Conservation (phyloP, 2,797 vertebrate genomes). For the Catostomus latipinnis region DNA sequence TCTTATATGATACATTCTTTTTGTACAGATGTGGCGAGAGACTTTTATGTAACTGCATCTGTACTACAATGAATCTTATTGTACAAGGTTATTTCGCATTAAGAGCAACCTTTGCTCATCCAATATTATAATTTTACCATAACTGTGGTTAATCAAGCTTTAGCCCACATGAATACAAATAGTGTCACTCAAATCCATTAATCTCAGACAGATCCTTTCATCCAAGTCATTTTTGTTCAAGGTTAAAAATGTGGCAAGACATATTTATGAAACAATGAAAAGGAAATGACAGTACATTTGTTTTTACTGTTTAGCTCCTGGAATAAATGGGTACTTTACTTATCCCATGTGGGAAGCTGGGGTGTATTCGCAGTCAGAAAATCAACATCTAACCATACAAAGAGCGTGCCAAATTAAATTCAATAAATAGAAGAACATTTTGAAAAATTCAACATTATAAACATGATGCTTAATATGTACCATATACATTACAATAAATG, state of each 20-base stretch:
- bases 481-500: no score
- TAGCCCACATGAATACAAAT: not conserved
- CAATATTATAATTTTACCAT: not conserved
- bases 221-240: not conserved
- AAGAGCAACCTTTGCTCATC: not conserved
- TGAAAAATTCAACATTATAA: no score
- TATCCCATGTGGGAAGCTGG: no score
- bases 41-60: constrained; percentile 6
- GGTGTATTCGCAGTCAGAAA: no score
- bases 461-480: no score
- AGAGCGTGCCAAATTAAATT: no score
- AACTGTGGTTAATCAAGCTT: not conserved
- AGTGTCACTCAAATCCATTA: not conserved
- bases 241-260: constrained; percentile 13
- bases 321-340: not conserved
- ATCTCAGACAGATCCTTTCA: not conserved
- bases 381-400: no score
- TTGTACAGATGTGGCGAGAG: not conserved
- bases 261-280: not conserved
- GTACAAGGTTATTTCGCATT: constrained; percentile 49
- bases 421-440: no score
- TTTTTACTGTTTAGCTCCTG: constrained; percentile 6
- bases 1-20: constrained; percentile 11
- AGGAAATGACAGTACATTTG: not conserved
- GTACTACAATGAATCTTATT: not conserved